phyloP scores from a whole-genome alignment of 2,797 vertebrate species.

The Passerculus sandwichensis region DNA sequence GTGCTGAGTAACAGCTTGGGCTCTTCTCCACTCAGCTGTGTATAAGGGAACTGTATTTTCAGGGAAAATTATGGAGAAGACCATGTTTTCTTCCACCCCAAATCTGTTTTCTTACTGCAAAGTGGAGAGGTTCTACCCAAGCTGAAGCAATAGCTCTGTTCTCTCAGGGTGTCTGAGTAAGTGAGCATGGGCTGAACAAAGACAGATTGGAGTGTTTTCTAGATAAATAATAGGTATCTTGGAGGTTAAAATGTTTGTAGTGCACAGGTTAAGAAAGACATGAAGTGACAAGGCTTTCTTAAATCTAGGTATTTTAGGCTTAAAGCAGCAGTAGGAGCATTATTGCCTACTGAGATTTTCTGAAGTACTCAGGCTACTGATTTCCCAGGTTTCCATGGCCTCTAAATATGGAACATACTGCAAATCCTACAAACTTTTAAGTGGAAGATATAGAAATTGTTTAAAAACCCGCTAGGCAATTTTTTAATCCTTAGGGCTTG shows the following conservation, averaged over 20 bases:
- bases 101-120: neutral
- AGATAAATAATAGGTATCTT: neutral
- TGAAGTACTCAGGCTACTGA: neutral
- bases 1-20: neutral
- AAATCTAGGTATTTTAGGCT: neutral
- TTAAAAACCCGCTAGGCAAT: neutral
- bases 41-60: neutral
- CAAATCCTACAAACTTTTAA: neutral
- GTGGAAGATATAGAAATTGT: neutral
- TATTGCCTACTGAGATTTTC: neutral
- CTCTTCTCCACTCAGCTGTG: neutral
- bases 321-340: neutral
- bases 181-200: neutral
- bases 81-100: accelerated
- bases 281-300: neutral
- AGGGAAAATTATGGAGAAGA: neutral
- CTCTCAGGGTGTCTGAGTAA: neutral
- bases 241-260: neutral
- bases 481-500: neutral
- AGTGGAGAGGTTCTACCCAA: neutral
- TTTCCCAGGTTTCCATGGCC: neutral
- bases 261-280: neutral
- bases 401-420: neutral
- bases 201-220: neutral
- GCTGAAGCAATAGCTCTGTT: neutral